phyloP scores from a whole-genome alignment of 2,888 invertebrate genomes.

The Punctoribates punctum region DNA sequence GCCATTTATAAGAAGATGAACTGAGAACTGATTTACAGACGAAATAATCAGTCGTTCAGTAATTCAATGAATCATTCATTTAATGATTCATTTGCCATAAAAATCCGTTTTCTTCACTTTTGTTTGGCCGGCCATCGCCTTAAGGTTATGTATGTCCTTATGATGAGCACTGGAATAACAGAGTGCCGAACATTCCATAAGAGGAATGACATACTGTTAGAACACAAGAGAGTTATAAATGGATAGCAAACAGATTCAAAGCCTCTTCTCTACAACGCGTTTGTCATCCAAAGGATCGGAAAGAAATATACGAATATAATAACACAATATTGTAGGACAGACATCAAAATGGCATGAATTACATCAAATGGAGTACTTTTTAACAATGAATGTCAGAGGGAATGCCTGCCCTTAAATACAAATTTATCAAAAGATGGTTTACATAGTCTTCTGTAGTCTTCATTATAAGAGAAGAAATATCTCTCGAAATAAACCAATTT shows the following conservation, averaged over 20 bases:
- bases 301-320: neutral
- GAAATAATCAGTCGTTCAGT: neutral
- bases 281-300: neutral
- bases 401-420: neutral
- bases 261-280: neutral
- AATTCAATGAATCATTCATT: neutral
- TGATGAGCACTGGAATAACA: constrained; percentile 14
- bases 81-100: constrained; percentile 12
- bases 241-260: constrained; percentile 12
- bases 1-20: neutral
- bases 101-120: constrained; percentile 23
- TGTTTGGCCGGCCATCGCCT: constrained; percentile 6
- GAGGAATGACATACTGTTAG: constrained; percentile 8
- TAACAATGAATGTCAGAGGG: neutral
- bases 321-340: constrained; percentile 9
- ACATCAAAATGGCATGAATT: neutral
- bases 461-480: neutral
- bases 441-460: no score
- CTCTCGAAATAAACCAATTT: neutral
- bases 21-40: neutral
- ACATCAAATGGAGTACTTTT: neutral
- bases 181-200: neutral
- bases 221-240: constrained; percentile 25
- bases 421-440: neutral
- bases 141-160: no score